Evolutionary conservation across 2,888 invertebrate species (phyloP).

Genomic region (Scaeva pyrastri): DNA sequence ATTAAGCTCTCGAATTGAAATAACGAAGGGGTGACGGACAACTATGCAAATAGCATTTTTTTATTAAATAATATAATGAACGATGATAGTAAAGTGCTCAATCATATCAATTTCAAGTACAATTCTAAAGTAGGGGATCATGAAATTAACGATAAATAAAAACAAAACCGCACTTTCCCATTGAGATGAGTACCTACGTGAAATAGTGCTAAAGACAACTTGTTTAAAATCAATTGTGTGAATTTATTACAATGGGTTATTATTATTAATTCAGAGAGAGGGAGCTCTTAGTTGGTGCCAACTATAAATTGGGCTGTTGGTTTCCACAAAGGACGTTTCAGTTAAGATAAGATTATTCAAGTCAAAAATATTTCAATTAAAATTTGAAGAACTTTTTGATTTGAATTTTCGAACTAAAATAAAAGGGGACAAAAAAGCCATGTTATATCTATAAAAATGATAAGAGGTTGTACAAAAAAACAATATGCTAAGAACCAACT

Average conservation of each 20-base stretch:
- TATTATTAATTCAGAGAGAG: background rate
- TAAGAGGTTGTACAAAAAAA: too few species aligned
- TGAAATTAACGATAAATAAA: background rate
- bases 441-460: too few species aligned
- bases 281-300: background rate
- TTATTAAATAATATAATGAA: background rate
- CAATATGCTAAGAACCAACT: too few species aligned
- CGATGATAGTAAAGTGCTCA: background rate
- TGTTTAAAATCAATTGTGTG: background rate
- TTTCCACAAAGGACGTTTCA: background rate
- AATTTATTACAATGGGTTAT: background rate
- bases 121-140: background rate
- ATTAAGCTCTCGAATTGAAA: background rate
- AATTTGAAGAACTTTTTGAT: background rate
- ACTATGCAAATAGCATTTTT: too few species aligned
- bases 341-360: background rate
- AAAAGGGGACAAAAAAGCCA: too few species aligned
- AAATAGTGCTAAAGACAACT: background rate
- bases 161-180: background rate
- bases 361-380: background rate
- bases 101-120: conserved; percentile 1
- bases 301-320: background rate
- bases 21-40: too few species aligned
- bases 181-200: background rate
- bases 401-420: background rate